These are phyloP conservation scores for Spinibarbus caldwelli DNA, from an alignment of 2,797 vertebrate species.

Conservation along the genomic window DNA sequence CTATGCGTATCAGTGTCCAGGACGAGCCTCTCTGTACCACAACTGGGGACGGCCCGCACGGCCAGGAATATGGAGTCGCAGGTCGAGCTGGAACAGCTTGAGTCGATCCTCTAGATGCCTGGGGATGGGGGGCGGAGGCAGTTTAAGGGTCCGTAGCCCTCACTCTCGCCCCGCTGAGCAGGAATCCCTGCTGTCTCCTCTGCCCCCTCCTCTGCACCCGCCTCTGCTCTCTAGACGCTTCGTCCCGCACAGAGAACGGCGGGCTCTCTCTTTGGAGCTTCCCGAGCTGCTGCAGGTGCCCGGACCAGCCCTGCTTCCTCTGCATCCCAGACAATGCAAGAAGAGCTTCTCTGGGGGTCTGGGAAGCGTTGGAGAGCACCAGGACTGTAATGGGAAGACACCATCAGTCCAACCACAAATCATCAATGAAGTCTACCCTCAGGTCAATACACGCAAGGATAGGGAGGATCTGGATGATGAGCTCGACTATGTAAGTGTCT, in stretches of 20 bases:
- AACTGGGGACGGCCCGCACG: constrained; percentile 83
- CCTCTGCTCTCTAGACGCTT: constrained; percentile 70
- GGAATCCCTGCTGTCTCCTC: constrained; percentile 86
- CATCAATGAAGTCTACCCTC: constrained; percentile 90
- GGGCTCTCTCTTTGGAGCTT: constrained; percentile 91
- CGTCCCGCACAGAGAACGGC: constrained; percentile 80
- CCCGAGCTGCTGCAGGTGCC: constrained; percentile 82
- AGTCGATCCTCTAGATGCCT: constrained; percentile 69
- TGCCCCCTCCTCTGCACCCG: constrained; percentile 67
- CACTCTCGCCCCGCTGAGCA: constrained; percentile 82
- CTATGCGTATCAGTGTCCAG: constrained; percentile 69
- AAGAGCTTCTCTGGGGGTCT: constrained; percentile 74
- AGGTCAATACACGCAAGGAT: constrained; percentile 89
- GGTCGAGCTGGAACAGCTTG: constrained; percentile 96
- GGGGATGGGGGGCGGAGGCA: constrained; percentile 70
- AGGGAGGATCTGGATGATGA: constrained; percentile 91
- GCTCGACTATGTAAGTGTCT: constrained; percentile 90
- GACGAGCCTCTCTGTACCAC: constrained; percentile 81
- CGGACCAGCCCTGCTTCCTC: constrained; percentile 63
- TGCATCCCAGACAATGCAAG: constrained; percentile 73
- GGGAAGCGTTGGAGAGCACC: constrained; percentile 75
- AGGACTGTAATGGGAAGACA: constrained; percentile 92
- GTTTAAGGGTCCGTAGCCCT: constrained; percentile 76
- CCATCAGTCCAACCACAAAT: constrained; percentile 79
- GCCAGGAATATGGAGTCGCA: constrained; percentile 84